Evolutionary conservation across 2,888 invertebrate species (phyloP), one percentile per base, ranked within the genome.

Genomic region (Dasypogon diadema): DNA sequence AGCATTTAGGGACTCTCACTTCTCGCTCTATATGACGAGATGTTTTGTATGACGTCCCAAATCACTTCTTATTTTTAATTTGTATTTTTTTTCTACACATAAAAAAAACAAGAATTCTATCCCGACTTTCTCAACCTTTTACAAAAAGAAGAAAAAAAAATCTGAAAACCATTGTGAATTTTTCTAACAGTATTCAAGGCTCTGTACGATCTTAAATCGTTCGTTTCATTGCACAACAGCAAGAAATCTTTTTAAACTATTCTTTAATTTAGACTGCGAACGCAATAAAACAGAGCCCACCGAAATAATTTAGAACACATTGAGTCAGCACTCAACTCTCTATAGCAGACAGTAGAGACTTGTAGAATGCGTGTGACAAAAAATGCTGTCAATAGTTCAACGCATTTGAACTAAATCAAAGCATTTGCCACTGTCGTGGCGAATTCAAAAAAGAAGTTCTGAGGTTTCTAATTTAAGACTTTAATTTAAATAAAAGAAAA

Each of bases 271-370:
- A n/a, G 4, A n/a, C 16, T 48, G 48, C 8, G n/a, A 42, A 42
- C 30, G 30, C 30, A 30, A 30, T 30, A 30, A 5, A 42, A 12
- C 42, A 42, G 42, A 42, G 42, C 42, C 42, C 42, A 42, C 42
- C 18, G 2, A 4, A 22, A 21, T 22, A 22, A n/a, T n/a, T n/a
- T n/a, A n/a, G 24, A 48, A 22, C 18, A 34, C 12, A 58, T 3
- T 54, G 16, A 70, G 54, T 54, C 73, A 75, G 76, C 77, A 77
- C 77, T 76, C 77, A 77, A 77, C 21, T 77, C 77, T 77, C 77
- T 77, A 77, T 77, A 73, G 58, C 77, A 77, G 76, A 76, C 76
- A 77, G 77, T 77, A 77, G 77, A 77, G 77, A 77, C 55, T 77
- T 77, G 77, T 75, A 74, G 75, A 58, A 77, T 77, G 77, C 75